Percentiles rank a stretch among this genome's conserved stretches.
Conservation (phyloP, 1,140 invertebrate species). For the Samia ricini region DNA sequence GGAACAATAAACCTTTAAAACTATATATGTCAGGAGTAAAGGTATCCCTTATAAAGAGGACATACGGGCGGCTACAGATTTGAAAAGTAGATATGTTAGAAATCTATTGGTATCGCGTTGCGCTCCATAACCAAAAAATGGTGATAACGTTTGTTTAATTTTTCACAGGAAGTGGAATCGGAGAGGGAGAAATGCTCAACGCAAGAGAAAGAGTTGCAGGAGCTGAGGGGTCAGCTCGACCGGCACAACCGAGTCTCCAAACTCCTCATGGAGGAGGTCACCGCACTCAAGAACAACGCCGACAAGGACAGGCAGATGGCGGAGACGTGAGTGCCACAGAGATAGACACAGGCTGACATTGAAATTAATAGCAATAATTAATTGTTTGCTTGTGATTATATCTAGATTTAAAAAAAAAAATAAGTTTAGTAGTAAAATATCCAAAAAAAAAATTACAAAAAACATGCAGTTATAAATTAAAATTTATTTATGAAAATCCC, state of each 20-base stretch:
- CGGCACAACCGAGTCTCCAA: conserved; percentile 82
- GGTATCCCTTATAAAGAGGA: not conserved
- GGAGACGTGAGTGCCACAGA: conserved; percentile 60
- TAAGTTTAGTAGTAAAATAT: too few relatives aligned
- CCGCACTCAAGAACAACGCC: conserved; percentile 79
- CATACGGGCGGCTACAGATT: too few relatives aligned
- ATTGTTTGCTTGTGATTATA: too few relatives aligned
- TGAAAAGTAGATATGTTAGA: too few relatives aligned
- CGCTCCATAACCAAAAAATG: not conserved
- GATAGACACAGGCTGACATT: too few relatives aligned
- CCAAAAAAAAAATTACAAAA: too few relatives aligned
- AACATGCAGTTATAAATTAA: too few relatives aligned
- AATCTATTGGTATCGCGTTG: too few relatives aligned
- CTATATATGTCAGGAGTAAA: not conserved
- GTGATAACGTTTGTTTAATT: not conserved
- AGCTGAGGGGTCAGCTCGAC: conserved; percentile 78
- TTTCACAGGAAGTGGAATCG: conserved; percentile 77
- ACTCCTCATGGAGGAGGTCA: conserved; percentile 81
- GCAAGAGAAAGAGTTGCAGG: conserved; percentile 75
- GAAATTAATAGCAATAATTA: too few relatives aligned
- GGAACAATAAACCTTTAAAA: too few relatives aligned
- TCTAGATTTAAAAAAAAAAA: too few relatives aligned
- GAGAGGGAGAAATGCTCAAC: conserved; percentile 72
- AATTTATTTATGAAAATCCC: too few relatives aligned
- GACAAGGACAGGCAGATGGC: conserved; percentile 80